Conservation (phyloP, 2,113 vertebrate species). For the Urocitellus parryii region DNA sequence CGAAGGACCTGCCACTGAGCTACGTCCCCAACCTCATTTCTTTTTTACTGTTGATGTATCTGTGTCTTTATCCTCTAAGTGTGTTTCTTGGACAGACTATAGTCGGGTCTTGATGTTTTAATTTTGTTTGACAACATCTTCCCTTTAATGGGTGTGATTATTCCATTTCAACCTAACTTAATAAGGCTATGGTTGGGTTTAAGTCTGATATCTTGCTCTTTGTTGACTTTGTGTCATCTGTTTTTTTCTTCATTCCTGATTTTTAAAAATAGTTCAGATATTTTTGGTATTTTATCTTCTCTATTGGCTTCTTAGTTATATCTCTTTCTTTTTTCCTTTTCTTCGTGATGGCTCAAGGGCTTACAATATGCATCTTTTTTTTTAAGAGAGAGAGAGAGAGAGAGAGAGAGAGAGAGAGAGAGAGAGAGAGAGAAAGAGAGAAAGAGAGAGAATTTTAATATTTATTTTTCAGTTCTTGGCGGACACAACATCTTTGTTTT, state of each 20-base stretch:
- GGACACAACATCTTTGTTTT: too few relatives aligned
- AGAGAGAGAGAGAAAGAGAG: too few relatives aligned
- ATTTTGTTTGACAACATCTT: neutral
- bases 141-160: neutral
- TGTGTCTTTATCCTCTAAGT: neutral
- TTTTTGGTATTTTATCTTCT: slow-evolving; percentile 8
- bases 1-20: neutral
- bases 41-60: neutral
- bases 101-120: neutral
- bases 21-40: neutral
- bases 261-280: neutral
- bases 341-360: neutral
- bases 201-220: neutral
- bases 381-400: too few relatives aligned
- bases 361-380: neutral
- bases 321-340: neutral
- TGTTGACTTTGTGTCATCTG: neutral
- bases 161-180: neutral
- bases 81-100: neutral
- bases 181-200: neutral
- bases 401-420: too few relatives aligned
- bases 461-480: too few relatives aligned
- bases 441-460: too few relatives aligned
- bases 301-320: neutral
- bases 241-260: neutral